A percentile compares a stretch with the other conserved stretches of the same genome.
These are phyloP conservation scores for Drosophila mimetica DNA, from an alignment of 2,888 invertebrate species.

Conservation along the genomic window DNA sequence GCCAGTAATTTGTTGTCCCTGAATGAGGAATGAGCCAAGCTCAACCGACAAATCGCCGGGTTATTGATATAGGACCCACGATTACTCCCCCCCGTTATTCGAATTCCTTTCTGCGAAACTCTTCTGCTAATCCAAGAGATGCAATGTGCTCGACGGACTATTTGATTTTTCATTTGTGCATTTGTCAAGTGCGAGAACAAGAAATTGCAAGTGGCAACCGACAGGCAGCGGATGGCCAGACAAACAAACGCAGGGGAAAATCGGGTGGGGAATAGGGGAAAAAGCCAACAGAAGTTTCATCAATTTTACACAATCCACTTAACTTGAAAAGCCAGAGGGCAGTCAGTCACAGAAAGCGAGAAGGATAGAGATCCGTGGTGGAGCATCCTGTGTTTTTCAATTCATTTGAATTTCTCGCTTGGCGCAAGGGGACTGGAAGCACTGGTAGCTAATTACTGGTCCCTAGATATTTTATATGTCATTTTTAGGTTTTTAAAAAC, in stretches of 20 bases:
- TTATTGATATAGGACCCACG: slow-evolving; percentile 46
- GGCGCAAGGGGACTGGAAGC: background rate
- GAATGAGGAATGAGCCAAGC: slow-evolving; percentile 27
- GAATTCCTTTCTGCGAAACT: background rate
- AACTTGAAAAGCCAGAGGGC: slow-evolving; percentile 37
- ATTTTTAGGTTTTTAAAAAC: too few relatives aligned
- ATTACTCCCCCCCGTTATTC: background rate
- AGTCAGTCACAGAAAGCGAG: slow-evolving; percentile 21
- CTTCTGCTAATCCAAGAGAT: slow-evolving; percentile 42
- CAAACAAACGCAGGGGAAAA: slow-evolving; percentile 16
- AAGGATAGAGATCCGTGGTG: background rate
- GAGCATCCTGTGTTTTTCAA: slow-evolving; percentile 1
- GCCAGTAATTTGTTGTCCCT: slow-evolving; percentile 59
- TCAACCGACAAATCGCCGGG: slow-evolving; percentile 59
- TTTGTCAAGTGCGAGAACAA: slow-evolving; percentile 60
- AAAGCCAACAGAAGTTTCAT: slow-evolving; percentile 49
- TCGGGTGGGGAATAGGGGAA: slow-evolving; percentile 18
- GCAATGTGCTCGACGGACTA: slow-evolving; percentile 33
- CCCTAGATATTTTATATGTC: background rate
- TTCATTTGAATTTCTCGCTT: slow-evolving; percentile 31
- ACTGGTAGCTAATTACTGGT: slow-evolving; percentile 8
- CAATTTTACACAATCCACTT: slow-evolving; percentile 64
- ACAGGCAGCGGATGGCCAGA: slow-evolving; percentile 25
- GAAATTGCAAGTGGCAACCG: slow-evolving; percentile 51
- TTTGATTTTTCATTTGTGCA: slow-evolving; percentile 67